A percentile compares a stretch with the other conserved stretches of the same genome.
These are phyloP conservation scores for Rissa tridactyla DNA, from an alignment of 2,113 vertebrate genomes.

Conservation along the genomic window DNA sequence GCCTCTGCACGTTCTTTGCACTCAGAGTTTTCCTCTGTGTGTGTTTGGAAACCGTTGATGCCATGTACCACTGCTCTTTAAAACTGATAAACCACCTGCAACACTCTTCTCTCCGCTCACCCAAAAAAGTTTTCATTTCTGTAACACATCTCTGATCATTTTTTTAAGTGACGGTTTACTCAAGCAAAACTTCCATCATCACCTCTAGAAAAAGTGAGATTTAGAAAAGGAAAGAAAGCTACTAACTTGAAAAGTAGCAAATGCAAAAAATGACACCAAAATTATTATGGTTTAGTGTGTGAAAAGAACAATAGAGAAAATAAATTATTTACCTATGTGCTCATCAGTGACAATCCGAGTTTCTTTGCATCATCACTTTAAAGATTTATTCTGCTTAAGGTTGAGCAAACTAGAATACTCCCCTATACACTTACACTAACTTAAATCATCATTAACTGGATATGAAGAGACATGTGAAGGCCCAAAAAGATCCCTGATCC, in stretches of 20 bases:
- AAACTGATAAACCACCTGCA: neutral
- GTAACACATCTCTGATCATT: neutral
- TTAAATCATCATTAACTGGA: neutral
- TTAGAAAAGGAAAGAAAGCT: neutral
- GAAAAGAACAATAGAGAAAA: neutral
- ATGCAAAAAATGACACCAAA: neutral
- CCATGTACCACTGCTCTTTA: fast-evolving
- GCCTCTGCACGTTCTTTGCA: neutral
- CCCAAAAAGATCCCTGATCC: neutral
- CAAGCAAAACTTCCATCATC: neutral
- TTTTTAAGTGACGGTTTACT: neutral
- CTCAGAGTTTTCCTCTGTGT: neutral
- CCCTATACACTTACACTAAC: neutral
- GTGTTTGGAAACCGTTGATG: neutral
- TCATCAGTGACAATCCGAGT: neutral
- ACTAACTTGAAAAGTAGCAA: neutral
- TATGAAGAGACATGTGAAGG: neutral
- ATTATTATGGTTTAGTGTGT: neutral
- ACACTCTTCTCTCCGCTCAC: neutral
- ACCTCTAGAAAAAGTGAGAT: neutral
- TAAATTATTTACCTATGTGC: neutral
- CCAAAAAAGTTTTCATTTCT: neutral
- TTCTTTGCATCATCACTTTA: neutral
- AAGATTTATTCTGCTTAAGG: neutral
- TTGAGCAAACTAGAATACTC: neutral